Base-by-base conservation (phyloP, 2,888 invertebrate species). In the Balanococcus diminutus region DNA sequence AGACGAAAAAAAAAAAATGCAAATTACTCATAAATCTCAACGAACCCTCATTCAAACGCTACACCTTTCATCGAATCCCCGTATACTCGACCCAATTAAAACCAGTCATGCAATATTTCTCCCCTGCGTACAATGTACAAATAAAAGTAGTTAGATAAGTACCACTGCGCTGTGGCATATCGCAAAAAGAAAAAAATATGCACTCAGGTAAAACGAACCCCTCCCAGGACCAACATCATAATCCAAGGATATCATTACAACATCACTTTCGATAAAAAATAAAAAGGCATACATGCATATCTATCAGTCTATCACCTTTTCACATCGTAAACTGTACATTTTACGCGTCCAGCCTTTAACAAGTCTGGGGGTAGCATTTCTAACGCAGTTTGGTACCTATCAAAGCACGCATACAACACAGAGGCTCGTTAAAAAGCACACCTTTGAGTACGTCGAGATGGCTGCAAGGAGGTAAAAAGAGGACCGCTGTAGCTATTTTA, bases 401-500 rank as follows among this genome's bases (percentile, higher is more conserved):
- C 51, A 85, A 85, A 56, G 56, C 19, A 56, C 19, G 22, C 22
- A 22, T 22, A n/a, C 51, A 51, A 6, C 51, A n/a, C 56, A 56
- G 9, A 22, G 56, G 0, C 56, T 22, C 22, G 56, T 56, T 56
- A 56, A 56, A 56, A 56, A 56, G 56, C 56, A 56, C 56, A 56
- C 56, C 56, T 56, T 56, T 56, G 56, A 56, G 56, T 56, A 51
- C 4, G 3, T 22, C 56, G 42, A 46, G 4, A 22, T 22, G 56
- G 22, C 9, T 19, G 11, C 8, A 51, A n/a, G 51, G 8, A 9
- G 22, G 22, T 22, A 56, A 56, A 56, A 22, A 85, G 75, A 32
- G 46, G 51, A 85, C 75, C 75, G 75, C 79, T 75, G 85, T 85
- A 85, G 46, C 79, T 85, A 85, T 85, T 85, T 85, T 79, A 85